Evolutionary conservation across 2,888 invertebrate genomes (phyloP).

Genomic region (Syrphus vitripennis): DNA sequence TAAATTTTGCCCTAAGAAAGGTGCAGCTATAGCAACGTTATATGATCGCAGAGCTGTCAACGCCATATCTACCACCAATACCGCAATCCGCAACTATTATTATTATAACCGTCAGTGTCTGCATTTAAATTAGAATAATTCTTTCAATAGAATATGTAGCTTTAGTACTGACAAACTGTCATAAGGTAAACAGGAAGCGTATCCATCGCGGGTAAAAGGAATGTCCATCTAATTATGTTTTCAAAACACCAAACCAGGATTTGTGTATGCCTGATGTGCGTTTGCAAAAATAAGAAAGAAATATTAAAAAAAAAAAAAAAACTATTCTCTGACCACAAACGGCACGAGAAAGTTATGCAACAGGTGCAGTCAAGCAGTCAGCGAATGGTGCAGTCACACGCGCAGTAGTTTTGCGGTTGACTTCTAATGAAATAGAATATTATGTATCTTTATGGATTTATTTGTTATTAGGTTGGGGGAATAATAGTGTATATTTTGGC

Average conservation of each 20-base stretch:
- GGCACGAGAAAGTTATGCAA: slow-evolving; percentile 64
- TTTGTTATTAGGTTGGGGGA: slow-evolving; percentile 3
- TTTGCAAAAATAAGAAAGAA: slow-evolving; percentile 32
- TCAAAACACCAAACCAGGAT: slow-evolving; percentile 35
- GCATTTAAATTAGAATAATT: slow-evolving; percentile 63
- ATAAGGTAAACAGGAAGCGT: slow-evolving; percentile 62
- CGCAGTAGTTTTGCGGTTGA: slow-evolving; percentile 36
- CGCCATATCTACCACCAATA: background rate
- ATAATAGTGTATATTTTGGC: slow-evolving; percentile 36
- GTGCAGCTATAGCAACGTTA: slow-evolving; percentile 46
- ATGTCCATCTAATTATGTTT: slow-evolving; percentile 69
- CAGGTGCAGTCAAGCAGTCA: slow-evolving; percentile 56
- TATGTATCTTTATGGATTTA: background rate
- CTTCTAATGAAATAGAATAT: slow-evolving; percentile 53
- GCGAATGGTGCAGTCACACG: slow-evolving; percentile 18
- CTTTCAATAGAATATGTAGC: slow-evolving; percentile 21
- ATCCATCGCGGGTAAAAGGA: slow-evolving; percentile 49
- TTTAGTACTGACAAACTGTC: background rate
- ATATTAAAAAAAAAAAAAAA: background rate
- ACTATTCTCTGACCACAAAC: slow-evolving; percentile 41
- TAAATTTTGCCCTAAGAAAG: slow-evolving; percentile 28
- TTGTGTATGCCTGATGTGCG: background rate
- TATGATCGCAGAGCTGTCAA: slow-evolving; percentile 1
- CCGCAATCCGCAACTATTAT: slow-evolving; percentile 12
- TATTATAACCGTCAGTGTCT: slow-evolving; percentile 20